Evolutionary conservation across 2,797 vertebrate species (phyloP).

Genomic region (Gobionotothen gibberifrons): DNA sequence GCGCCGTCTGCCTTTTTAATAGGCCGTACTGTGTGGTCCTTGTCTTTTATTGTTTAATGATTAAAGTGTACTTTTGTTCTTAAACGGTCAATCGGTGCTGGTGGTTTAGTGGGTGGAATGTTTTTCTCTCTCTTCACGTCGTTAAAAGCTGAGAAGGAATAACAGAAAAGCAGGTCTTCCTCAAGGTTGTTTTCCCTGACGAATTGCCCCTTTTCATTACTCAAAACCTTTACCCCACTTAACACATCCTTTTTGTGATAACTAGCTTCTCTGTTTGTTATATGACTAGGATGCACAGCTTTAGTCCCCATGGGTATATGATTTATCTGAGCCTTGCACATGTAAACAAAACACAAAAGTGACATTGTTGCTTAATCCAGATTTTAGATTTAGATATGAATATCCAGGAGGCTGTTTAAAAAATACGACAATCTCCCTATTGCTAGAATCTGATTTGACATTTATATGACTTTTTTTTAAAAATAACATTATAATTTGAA

Average conservation of each 20-base stretch:
- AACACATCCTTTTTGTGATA: constrained; percentile 5
- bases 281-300: neutral
- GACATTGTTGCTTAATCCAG: neutral
- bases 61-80: constrained; percentile 15
- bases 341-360: neutral
- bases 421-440: too few relatives aligned
- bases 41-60: neutral
- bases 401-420: accelerated
- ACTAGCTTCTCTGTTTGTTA: constrained; percentile 1
- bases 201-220: constrained; percentile 22
- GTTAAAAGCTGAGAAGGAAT: constrained; percentile 29
- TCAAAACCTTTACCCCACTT: constrained; percentile 62
- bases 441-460: constrained; percentile 13
- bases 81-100: constrained; percentile 39
- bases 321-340: neutral
- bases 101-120: constrained; percentile 50
- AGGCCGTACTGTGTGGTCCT: accelerated
- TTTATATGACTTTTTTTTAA: neutral
- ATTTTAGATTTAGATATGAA: neutral
- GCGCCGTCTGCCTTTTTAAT: neutral
- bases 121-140: constrained; percentile 42
- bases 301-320: neutral
- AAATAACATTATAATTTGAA: constrained; percentile 28
- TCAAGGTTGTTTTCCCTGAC: constrained; percentile 32
- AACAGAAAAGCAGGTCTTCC: constrained; percentile 29